phyloP scores from a whole-genome alignment of 2,113 vertebrate genomes.

The Apteryx mantelli region DNA sequence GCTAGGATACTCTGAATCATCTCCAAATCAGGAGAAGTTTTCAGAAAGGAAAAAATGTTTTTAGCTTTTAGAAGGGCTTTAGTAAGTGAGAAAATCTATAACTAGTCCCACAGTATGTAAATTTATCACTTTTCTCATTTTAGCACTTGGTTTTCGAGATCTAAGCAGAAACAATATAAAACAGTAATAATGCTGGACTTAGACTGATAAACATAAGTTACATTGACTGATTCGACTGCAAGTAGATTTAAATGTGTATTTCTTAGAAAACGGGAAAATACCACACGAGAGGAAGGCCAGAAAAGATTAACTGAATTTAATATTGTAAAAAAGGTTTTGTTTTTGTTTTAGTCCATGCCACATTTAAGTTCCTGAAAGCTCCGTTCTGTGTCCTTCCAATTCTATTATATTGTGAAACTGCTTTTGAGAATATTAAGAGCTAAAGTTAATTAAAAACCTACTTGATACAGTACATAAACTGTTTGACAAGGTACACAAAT shows the following conservation, averaged over 20 bases:
- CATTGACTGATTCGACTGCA: conserved; percentile 35
- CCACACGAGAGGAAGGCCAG: conserved; percentile 33
- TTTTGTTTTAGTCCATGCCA: not conserved
- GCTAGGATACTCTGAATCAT: not conserved
- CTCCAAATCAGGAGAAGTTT: accelerated
- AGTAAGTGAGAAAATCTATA: not conserved
- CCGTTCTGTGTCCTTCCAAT: conserved; percentile 43
- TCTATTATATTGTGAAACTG: conserved; percentile 50
- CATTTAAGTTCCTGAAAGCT: conserved; percentile 59
- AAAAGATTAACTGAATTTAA: conserved; percentile 58
- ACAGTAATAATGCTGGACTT: conserved; percentile 38
- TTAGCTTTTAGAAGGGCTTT: not conserved
- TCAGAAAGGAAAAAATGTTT: not conserved
- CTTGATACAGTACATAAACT: conserved; percentile 27
- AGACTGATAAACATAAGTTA: conserved; percentile 29
- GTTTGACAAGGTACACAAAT: conserved; percentile 6
- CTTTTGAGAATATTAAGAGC: conserved; percentile 60
- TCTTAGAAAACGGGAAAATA: not conserved
- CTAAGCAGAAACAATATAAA: conserved; percentile 20
- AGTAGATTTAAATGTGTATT: conserved; percentile 56
- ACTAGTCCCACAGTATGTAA: not conserved
- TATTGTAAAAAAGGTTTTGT: conserved; percentile 43
- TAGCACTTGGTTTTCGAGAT: not conserved
- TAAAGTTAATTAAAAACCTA: not conserved
- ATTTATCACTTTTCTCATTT: not conserved